Conservation (phyloP, 2,113 vertebrate species). For the Zapus hudsonius region DNA sequence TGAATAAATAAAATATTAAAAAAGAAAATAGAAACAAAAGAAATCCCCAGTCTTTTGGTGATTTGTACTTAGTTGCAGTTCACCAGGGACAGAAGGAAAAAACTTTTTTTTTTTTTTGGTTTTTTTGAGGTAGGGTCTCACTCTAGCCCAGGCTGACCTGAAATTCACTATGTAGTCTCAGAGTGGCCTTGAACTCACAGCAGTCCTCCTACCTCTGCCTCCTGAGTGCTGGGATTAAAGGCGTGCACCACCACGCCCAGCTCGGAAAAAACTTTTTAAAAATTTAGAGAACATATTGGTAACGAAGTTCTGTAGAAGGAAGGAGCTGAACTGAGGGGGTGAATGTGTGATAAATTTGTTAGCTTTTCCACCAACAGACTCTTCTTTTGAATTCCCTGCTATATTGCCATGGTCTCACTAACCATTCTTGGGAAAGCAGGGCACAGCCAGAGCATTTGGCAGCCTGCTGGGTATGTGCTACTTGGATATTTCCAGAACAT, state of each 20-base stretch:
- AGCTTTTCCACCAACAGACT: conserved; percentile 65
- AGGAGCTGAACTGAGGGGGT: conserved; percentile 71
- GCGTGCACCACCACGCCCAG: no score
- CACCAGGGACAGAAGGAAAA: conserved; percentile 33
- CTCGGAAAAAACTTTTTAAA: no score
- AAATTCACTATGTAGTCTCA: no score
- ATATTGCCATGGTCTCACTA: conserved; percentile 73
- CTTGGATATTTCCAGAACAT: conserved; percentile 61
- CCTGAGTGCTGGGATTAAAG: no score
- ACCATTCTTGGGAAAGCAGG: conserved; percentile 73
- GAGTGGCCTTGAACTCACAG: no score
- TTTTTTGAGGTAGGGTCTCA: no score
- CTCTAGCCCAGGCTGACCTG: no score
- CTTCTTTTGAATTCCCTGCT: conserved; percentile 76
- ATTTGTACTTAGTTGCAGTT: conserved; percentile 62
- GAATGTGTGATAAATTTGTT: conserved; percentile 72
- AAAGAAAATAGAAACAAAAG: conserved; percentile 41
- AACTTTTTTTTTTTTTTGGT: no score
- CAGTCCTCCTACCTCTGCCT: no score
- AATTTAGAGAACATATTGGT: conserved; percentile 64
- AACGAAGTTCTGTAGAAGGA: conserved; percentile 69
- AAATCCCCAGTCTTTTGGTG: conserved; percentile 51
- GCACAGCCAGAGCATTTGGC: conserved; percentile 71
- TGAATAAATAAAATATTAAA: no score
- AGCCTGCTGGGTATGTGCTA: conserved; percentile 61